Conservation (phyloP, 2,113 vertebrate genomes). For the Thymallus thymallus region DNA sequence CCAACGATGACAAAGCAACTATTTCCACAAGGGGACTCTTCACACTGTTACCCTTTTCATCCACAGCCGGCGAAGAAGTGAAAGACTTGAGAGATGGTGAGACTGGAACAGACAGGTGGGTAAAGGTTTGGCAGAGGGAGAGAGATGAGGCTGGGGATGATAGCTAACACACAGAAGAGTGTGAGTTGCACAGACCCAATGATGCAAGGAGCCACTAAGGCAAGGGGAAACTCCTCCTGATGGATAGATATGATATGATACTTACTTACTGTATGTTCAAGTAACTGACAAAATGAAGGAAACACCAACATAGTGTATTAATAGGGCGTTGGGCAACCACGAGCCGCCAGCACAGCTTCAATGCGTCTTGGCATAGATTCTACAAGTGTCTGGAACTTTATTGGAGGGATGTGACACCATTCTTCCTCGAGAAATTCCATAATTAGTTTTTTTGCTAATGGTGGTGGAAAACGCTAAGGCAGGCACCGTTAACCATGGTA, state of each 20-base stretch:
- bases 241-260: neutral
- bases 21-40: neutral
- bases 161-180: conserved; percentile 29
- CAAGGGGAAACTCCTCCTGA: conserved; percentile 26
- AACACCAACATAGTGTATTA: no score
- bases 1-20: neutral
- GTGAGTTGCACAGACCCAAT: conserved; percentile 31
- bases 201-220: conserved; percentile 39
- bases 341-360: no score
- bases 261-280: no score
- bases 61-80: neutral
- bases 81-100: conserved; percentile 39
- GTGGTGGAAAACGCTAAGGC: no score
- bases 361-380: no score
- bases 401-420: no score
- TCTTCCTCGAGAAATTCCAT: no score
- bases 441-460: no score
- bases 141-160: conserved; percentile 42
- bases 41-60: neutral
- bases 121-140: conserved; percentile 33
- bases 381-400: no score
- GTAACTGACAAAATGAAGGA: no score
- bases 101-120: conserved; percentile 39
- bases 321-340: no score
- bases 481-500: no score